Evolutionary conservation across 2,888 invertebrate species (phyloP).

Genomic region (Schrankia costaestrigalis): DNA sequence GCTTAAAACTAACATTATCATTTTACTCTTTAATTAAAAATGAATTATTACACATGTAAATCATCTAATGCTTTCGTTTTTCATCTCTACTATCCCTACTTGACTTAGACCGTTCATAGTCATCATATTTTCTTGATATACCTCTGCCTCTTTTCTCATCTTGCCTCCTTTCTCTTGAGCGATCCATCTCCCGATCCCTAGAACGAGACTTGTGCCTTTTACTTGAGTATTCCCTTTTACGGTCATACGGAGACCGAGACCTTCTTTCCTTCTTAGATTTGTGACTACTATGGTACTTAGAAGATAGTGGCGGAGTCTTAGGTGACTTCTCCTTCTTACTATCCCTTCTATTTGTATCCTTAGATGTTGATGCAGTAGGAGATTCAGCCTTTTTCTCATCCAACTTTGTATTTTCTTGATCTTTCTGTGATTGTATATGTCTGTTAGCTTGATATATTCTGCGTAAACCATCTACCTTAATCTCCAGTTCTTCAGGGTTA

Average conservation of each 20-base stretch:
- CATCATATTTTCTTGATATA: conserved; percentile 69
- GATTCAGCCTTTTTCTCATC: conserved; percentile 70
- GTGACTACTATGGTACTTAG: conserved; percentile 70
- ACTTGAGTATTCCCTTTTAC: conserved; percentile 69
- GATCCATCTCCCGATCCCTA: conserved; percentile 63
- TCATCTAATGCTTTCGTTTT: conserved; percentile 64
- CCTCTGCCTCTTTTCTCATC: conserved; percentile 63
- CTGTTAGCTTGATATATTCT: conserved; percentile 74
- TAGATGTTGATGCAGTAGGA: conserved; percentile 69
- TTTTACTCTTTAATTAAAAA: no score
- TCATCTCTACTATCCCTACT: conserved; percentile 66
- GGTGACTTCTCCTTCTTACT: conserved; percentile 72
- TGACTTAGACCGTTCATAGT: conserved; percentile 70
- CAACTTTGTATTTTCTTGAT: conserved; percentile 55
- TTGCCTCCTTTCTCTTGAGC: conserved; percentile 61
- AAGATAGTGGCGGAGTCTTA: conserved; percentile 72
- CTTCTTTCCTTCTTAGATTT: conserved; percentile 70
- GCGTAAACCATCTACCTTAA: conserved; percentile 61
- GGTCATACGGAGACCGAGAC: conserved; percentile 73
- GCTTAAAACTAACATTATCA: conserved; percentile 2
- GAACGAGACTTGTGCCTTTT: conserved; percentile 74
- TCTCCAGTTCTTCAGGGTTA: conserved; percentile 72
- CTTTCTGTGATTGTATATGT: conserved; percentile 63
- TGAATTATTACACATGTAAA: no score
- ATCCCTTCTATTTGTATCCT: conserved; percentile 62